Percentiles rank a stretch among this genome's conserved stretches.
Evolutionary conservation across 2,888 invertebrate species (phyloP).

Genomic region (Melieria omissa): DNA sequence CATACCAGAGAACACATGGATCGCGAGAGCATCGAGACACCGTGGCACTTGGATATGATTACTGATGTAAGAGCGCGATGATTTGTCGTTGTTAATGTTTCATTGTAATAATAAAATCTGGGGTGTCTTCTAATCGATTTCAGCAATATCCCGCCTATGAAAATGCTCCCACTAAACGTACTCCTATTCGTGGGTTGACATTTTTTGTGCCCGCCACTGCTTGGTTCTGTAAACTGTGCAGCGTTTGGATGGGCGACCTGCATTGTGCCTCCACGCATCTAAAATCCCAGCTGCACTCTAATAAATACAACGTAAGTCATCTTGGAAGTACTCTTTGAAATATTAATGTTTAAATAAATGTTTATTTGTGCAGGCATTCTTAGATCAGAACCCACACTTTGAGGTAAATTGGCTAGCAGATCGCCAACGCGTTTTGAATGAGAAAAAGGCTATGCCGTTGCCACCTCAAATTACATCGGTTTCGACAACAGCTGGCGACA

Average conservation of each 20-base stretch:
- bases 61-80: slow-evolving; percentile 54
- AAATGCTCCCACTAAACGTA: slow-evolving; percentile 79
- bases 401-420: slow-evolving; percentile 88
- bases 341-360: slow-evolving; percentile 2
- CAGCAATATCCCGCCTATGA: slow-evolving; percentile 76
- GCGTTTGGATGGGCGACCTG: slow-evolving; percentile 87
- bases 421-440: slow-evolving; percentile 77
- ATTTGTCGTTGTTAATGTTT: slow-evolving; percentile 8
- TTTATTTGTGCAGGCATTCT: slow-evolving; percentile 73
- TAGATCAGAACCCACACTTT: slow-evolving; percentile 87
- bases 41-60: slow-evolving; percentile 63
- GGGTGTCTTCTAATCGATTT: slow-evolving; percentile 1
- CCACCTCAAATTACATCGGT: slow-evolving; percentile 55
- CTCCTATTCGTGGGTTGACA: slow-evolving; percentile 87
- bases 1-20: slow-evolving; percentile 80
- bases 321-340: background rate
- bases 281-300: slow-evolving; percentile 81
- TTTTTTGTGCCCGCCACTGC: slow-evolving; percentile 88
- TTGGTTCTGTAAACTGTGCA: slow-evolving; percentile 91
- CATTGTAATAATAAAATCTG: slow-evolving; percentile 9
- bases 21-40: slow-evolving; percentile 61
- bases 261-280: slow-evolving; percentile 89
- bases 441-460: slow-evolving; percentile 53
- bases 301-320: slow-evolving; percentile 80
- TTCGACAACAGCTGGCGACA: slow-evolving; percentile 49